phyloP scores from a whole-genome alignment of 1,140 invertebrate genomes.

The Periplaneta americana region DNA sequence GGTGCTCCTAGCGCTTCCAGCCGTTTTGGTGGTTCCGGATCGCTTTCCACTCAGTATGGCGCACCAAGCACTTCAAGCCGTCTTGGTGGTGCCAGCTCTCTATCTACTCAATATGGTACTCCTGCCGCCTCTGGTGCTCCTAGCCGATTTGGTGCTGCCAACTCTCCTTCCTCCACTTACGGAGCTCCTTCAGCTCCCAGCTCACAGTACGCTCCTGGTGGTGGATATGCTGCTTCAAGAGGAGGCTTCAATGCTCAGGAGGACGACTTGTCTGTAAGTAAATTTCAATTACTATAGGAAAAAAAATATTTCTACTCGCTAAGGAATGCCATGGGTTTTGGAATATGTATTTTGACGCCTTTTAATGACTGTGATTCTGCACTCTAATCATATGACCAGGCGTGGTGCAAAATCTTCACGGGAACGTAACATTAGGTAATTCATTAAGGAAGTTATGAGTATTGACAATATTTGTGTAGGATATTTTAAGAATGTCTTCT shows the following conservation, averaged over 20 bases:
- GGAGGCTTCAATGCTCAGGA: conserved; percentile 8
- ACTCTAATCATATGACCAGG: too few relatives aligned
- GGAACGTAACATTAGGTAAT: too few relatives aligned
- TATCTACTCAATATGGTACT: conserved; percentile 11
- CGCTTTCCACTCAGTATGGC: background rate
- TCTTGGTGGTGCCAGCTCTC: background rate
- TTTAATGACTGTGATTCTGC: too few relatives aligned
- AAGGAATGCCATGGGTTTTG: too few relatives aligned
- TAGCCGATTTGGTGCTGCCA: background rate
- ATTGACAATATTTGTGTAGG: too few relatives aligned
- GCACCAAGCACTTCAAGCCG: background rate
- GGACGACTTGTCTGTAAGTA: conserved; percentile 3
- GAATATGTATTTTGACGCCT: too few relatives aligned
- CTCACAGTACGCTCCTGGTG: background rate
- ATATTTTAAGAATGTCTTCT: too few relatives aligned
- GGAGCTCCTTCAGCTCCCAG: background rate
- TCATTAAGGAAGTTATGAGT: too few relatives aligned
- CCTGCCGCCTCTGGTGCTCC: background rate
- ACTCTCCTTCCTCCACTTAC: conserved; percentile 6
- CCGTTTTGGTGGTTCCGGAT: background rate
- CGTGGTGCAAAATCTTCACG: too few relatives aligned
- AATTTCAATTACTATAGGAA: background rate
- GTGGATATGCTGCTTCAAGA: background rate
- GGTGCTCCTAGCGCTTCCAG: background rate
- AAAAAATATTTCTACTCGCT: too few relatives aligned